Conservation (phyloP, 2,113 vertebrate species). For the Lichenostomus cassidix region DNA sequence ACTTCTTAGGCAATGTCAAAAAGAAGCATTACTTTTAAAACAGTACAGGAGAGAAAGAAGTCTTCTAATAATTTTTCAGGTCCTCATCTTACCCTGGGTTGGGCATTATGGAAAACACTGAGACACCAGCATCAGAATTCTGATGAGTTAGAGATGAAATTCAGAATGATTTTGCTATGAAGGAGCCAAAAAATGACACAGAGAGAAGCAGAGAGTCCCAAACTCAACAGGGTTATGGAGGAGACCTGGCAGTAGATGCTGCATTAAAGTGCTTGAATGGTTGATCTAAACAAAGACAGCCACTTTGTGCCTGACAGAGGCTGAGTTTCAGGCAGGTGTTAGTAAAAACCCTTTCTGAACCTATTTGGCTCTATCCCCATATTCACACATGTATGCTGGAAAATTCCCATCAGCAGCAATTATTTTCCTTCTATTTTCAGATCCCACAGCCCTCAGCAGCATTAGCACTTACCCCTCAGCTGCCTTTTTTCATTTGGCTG, state of each 20-base stretch:
- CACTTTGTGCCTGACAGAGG: not conserved
- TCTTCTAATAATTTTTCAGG: not conserved
- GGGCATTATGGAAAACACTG: not conserved
- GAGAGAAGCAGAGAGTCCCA: not conserved
- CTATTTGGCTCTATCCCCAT: not conserved
- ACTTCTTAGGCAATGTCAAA: not conserved
- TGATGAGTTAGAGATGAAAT: not conserved
- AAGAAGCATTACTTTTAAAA: not conserved
- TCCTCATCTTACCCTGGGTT: not conserved
- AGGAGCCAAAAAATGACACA: not conserved
- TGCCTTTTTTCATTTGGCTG: not conserved
- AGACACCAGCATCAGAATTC: not conserved
- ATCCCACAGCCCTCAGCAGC: not conserved
- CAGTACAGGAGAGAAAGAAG: not conserved
- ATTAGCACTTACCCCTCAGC: not conserved
- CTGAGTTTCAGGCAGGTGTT: not conserved
- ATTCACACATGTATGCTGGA: not conserved
- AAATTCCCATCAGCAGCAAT: conserved; percentile 21
- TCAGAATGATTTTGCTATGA: not conserved
- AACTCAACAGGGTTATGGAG: not conserved
- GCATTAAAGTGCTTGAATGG: not conserved
- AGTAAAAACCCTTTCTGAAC: not conserved
- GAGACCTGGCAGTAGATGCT: not conserved
- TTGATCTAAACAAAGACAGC: not conserved
- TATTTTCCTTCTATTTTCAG: conserved; percentile 31